These are phyloP conservation scores for Tipula unca DNA, from an alignment of 2,888 invertebrate genomes.

Conservation along the genomic window DNA sequence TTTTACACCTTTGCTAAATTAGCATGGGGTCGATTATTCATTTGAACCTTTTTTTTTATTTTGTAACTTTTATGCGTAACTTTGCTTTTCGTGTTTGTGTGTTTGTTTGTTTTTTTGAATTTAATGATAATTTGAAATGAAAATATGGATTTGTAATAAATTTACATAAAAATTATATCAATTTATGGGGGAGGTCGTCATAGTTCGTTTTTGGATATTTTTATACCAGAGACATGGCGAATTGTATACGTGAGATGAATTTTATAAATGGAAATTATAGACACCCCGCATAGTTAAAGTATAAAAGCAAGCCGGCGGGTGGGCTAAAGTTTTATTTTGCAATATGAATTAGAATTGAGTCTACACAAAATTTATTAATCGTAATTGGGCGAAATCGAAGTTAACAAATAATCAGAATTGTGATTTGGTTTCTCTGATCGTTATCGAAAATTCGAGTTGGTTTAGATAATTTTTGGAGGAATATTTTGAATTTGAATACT, in stretches of 20 bases:
- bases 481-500: no score
- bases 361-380: no score
- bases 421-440: no score
- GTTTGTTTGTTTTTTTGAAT: neutral
- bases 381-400: no score
- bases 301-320: no score
- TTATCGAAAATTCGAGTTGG: no score
- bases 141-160: constrained; percentile 8
- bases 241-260: neutral
- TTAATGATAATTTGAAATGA: neutral
- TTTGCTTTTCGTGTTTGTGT: neutral
- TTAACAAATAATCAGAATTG: no score
- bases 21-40: constrained; percentile 14
- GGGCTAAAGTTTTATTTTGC: no score
- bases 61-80: neutral
- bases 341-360: no score
- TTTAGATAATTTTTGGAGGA: no score
- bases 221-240: neutral
- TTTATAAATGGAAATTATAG: neutral
- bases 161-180: constrained; percentile 8
- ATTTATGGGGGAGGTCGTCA: neutral
- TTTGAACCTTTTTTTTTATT: constrained; percentile 1
- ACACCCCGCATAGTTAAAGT: no score
- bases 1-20: constrained; percentile 8
- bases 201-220: neutral